Evolutionary conservation across 2,888 invertebrate species (phyloP), one percentile per base, ranked within the genome.

Genomic region (Pilophorus perplexus): DNA sequence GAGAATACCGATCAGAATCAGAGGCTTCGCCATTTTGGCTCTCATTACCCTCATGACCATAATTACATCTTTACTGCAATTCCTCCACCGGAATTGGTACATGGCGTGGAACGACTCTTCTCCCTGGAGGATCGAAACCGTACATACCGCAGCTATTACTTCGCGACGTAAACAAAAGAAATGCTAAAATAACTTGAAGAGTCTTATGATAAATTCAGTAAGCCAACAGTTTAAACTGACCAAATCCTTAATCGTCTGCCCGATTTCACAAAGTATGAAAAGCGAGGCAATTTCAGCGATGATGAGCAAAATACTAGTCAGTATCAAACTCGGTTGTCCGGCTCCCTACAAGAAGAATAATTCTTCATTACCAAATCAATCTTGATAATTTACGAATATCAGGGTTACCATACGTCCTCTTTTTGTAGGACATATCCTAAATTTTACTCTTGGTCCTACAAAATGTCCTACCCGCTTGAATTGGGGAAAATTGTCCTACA

Each of bases 71-170:
- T 12, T n/a, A 25, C 25, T 25, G 28, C 52, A 52, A 28, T 52
- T 28, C 52, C 25, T 28, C 52, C 52, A 52, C 6, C 28, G 10
- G 52, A 52, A 52, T 28, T n/a, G 2, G 33, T 52, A 52, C 52
- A 52, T 52, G 16, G 52, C 22, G 28, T 52, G 27, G 28, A 52
- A 52, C 3, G 28, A 12, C 2, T 28, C 28, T 16, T 16, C 18
- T 28, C 52, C 18, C 52, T 52, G 28, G 23, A n/a, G n/a, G n/a
- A n/a, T n/a, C n/a, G n/a, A n/a, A n/a, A n/a, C n/a, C 12, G 33
- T 8, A 33, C 8, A 33, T 8, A 33, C 33, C 6, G 33, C 8
- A 8, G 33, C 12, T 10, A 33, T 33, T 33, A 6, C 33, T 33
- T 33, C 8, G 12, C 12, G 12, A 33, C 33, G 12, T 10, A 33